phyloP scores from a whole-genome alignment of 2,888 invertebrate genomes.

The Drosophila emarginata region DNA sequence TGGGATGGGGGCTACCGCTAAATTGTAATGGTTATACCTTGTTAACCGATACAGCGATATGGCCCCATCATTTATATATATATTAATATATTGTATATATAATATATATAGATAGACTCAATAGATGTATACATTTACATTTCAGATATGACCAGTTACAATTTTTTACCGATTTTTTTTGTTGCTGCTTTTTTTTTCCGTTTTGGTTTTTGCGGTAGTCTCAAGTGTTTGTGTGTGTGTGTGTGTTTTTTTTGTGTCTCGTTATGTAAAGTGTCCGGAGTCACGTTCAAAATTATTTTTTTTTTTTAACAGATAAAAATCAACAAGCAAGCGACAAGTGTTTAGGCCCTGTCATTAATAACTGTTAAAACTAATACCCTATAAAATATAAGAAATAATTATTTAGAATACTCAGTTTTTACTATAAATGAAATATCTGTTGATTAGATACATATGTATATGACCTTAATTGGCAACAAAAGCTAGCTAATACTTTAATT shows the following conservation, averaged over 20 bases:
- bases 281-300: slow-evolving; percentile 56
- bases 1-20: slow-evolving; percentile 29
- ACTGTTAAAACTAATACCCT: slow-evolving; percentile 44
- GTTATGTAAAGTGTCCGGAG: slow-evolving; percentile 66
- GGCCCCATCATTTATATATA: neutral
- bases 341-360: slow-evolving; percentile 59
- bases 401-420: too few relatives aligned
- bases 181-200: slow-evolving; percentile 20
- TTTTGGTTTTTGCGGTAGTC: slow-evolving; percentile 53
- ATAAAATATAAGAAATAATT: too few relatives aligned
- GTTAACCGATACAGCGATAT: slow-evolving; percentile 41
- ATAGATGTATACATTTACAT: slow-evolving; percentile 10
- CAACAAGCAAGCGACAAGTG: slow-evolving; percentile 48
- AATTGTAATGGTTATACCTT: slow-evolving; percentile 54
- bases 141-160: slow-evolving; percentile 33
- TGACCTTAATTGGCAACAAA: too few relatives aligned
- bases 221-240: slow-evolving; percentile 20
- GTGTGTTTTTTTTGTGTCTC: slow-evolving; percentile 18
- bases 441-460: too few relatives aligned
- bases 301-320: slow-evolving; percentile 56
- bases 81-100: neutral
- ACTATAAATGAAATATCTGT: too few relatives aligned
- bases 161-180: slow-evolving; percentile 7
- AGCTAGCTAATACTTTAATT: too few relatives aligned
- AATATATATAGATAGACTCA: slow-evolving; percentile 21